Base-by-base conservation (phyloP, 2,797 vertebrate genomes). In the Spheniscus humboldti region DNA sequence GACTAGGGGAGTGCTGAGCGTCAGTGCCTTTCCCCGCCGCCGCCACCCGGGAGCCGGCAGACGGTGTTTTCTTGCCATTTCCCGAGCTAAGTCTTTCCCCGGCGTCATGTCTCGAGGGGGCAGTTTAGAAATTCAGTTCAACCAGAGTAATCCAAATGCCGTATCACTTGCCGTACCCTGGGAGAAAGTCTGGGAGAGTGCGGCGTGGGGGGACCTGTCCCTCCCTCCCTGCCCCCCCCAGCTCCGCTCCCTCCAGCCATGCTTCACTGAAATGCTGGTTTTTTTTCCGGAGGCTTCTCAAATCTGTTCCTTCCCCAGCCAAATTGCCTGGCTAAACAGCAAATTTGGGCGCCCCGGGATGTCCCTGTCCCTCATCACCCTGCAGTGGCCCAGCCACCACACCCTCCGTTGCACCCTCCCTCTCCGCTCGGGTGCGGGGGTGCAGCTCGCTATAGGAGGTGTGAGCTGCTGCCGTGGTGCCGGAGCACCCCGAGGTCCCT, bases 41-140 rank as follows among this genome's bases (percentile, higher is more conserved):
- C 1, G 6, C 63, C 59, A 22, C 72, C 55, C 8, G 2, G 35
- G 5, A 59, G 76, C 76, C 1, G 0, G 28, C 10, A 2, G 59
- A 77, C 4, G 7, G 11, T 5, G 2, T 50, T 74, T 66, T 56
- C 11, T 63, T 22, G 9, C 63, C 2, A 0, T 82, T 91, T 83
- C 94, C 41, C 10, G 0, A 2, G 71, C 73, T 95, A 2, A 43
- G 64, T n/a, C 64, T 92, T 62, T 82, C 66, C 77, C 78, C 22
- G 10, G 25, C 0, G 1, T 31, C 0, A 0, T 27, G 73, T 97
- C 97, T 95, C 47, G 1, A 88, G 97, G 94, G 96, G 31, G 68
- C 68, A 37, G 88, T 94, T 96, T 75, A 96, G 93, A 95, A 88
- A 59, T 95, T 89, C 30, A 31, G 1, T 91, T 96, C 85, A 48